Evolutionary conservation across 2,888 invertebrate genomes (phyloP).

Genomic region (Apodemia zela): DNA sequence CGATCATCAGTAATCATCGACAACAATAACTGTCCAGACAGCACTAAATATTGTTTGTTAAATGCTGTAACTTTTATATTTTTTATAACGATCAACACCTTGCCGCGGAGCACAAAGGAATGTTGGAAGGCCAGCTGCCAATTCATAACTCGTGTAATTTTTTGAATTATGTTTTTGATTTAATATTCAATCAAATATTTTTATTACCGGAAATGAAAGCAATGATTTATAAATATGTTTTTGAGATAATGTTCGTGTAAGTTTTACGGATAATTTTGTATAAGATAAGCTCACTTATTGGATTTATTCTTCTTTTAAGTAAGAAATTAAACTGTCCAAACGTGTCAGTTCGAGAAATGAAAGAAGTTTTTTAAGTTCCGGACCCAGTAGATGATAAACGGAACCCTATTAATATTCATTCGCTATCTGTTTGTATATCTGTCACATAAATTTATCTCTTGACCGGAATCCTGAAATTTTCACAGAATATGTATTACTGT

Average conservation of each 20-base stretch:
- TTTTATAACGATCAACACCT: conserved; percentile 74
- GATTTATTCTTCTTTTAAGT: neutral
- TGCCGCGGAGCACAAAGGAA: conserved; percentile 51
- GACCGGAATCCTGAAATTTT: no score
- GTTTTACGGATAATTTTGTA: neutral
- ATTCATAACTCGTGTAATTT: conserved; percentile 33
- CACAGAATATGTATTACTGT: no score
- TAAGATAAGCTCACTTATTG: neutral
- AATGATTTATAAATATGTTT: conserved; percentile 32
- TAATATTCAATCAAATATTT: conserved; percentile 47
- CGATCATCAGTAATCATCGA: conserved; percentile 73
- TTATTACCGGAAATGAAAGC: conserved; percentile 31
- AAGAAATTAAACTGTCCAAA: neutral
- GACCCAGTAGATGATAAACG: no score
- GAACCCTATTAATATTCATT: no score
- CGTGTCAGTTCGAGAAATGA: neutral
- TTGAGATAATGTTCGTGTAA: neutral
- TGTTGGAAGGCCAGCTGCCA: conserved; percentile 32
- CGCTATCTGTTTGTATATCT: no score
- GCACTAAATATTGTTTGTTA: conserved; percentile 78
- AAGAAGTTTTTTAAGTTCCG: neutral
- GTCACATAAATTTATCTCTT: no score
- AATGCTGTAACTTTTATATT: conserved; percentile 68
- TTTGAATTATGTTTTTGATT: conserved; percentile 37
- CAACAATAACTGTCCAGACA: conserved; percentile 76